Evolutionary conservation across 2,888 invertebrate species (phyloP), one percentile per base, ranked within the genome.

Genomic region (Malacosoma neustria): DNA sequence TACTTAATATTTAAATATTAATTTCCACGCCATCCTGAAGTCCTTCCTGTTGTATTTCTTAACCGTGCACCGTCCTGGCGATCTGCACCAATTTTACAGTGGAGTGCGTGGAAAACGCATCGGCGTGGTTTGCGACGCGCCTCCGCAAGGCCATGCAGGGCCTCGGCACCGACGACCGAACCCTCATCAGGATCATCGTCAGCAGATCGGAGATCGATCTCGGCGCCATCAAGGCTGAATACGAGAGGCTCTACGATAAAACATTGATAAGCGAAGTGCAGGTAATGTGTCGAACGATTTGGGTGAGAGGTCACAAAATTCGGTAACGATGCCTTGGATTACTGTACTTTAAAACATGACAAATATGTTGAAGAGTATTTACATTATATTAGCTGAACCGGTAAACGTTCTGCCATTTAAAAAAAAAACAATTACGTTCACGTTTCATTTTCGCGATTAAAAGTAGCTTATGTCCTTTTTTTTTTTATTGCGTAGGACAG

Each of bases 201-300:
- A 88, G 89, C 51, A 87, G 92, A 51, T 87, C 90, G 1, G 90
- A 92, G 81, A 73, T 90, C 34, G 93, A 93, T 81, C 87, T 93
- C 53, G 90, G 79, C 4, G 87, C 88, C 57, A 90, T 94, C 64
- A 91, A 91, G 69, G 64, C 75, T 4, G 92, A 92, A 54, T 94
- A 91, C 76, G 91, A 92, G 61, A 79, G 89, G 13, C 82, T 90
- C 32, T 92, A 90, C 69, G 89, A 91, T 62, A 90, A 91, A 53
- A 91, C 92, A 0, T 62, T 93, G 49, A 84, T 87, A 48, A 89
- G 89, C 57, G 90, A 89, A 48, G 74, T 92, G 36, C 75, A 80
- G 22, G 22, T 22, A 22, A 22, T 22, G 9, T 22, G 6, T 7
- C 9, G 22, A 5, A 22, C 9, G 22, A 9, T 7, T 2, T 7